A percentile compares a stretch with the other conserved stretches of the same genome.
Evolutionary conservation across 2,888 invertebrate genomes (phyloP).

Genomic region (Palloptera scutellata): DNA sequence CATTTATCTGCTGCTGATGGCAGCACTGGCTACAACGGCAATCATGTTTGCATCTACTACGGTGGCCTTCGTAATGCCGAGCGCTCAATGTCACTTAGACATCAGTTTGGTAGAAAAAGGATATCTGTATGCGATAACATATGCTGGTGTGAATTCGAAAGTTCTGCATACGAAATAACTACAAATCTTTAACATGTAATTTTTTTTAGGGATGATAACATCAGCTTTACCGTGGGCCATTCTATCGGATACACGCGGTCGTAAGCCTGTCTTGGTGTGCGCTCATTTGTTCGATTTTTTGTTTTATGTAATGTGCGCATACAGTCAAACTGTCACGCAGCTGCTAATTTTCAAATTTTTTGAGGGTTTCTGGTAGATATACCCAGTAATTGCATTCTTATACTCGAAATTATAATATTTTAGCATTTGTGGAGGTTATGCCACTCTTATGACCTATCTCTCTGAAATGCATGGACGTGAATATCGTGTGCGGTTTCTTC

Average conservation of each 20-base stretch:
- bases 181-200: background rate
- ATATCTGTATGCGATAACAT: slow-evolving; percentile 73
- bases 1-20: slow-evolving; percentile 68
- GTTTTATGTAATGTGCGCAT: slow-evolving; percentile 70
- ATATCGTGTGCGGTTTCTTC: slow-evolving; percentile 72
- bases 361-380: slow-evolving; percentile 77
- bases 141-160: slow-evolving; percentile 68
- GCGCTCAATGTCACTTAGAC: slow-evolving; percentile 76
- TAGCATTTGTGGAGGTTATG: slow-evolving; percentile 77
- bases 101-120: slow-evolving; percentile 76
- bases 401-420: background rate
- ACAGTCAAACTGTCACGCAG: slow-evolving; percentile 72
- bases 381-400: background rate
- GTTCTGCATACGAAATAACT: no score
- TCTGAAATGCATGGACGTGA: slow-evolving; percentile 77
- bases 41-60: slow-evolving; percentile 76
- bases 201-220: slow-evolving; percentile 74
- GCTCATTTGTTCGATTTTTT: slow-evolving; percentile 72
- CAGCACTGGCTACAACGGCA: slow-evolving; percentile 73
- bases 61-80: slow-evolving; percentile 76
- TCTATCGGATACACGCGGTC: slow-evolving; percentile 76
- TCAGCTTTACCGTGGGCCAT: slow-evolving; percentile 81
- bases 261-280: slow-evolving; percentile 71
- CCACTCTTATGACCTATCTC: slow-evolving; percentile 75
- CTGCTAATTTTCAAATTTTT: slow-evolving; percentile 75